Percentiles rank a stretch among this genome's conserved stretches.
Conservation (phyloP, 2,113 vertebrate genomes). For the Ahaetulla prasina region DNA sequence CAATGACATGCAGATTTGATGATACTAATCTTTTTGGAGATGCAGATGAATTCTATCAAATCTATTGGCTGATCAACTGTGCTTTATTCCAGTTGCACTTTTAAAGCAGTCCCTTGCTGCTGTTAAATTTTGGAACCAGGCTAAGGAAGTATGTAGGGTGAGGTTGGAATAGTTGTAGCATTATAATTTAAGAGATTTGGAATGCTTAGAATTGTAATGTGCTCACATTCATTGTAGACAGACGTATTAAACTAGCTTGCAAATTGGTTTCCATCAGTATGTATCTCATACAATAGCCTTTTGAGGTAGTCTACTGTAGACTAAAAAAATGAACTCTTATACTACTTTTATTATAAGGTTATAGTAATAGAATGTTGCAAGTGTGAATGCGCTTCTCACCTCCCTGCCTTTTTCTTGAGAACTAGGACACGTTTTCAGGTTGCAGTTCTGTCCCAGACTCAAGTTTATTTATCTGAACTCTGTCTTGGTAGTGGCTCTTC, state of each 20-base stretch:
- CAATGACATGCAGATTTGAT: not conserved
- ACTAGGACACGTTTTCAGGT: not conserved
- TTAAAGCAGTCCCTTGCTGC: not conserved
- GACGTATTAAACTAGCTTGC: slow-evolving; percentile 13
- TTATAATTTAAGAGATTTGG: not conserved
- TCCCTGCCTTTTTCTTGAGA: not conserved
- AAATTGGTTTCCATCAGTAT: not conserved
- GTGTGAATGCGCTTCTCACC: not conserved
- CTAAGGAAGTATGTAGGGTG: not conserved
- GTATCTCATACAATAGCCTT: not conserved
- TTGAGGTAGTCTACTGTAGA: not conserved
- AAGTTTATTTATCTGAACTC: not conserved
- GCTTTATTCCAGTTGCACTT: not conserved
- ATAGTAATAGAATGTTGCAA: not conserved
- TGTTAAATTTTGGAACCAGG: not conserved
- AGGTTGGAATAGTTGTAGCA: not conserved
- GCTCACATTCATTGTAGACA: not conserved
- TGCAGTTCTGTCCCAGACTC: not conserved
- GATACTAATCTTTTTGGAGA: not conserved
- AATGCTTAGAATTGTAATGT: not conserved
- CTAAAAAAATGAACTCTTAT: not conserved
- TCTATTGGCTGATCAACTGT: not conserved
- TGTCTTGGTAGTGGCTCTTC: not conserved
- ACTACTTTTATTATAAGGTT: not conserved
- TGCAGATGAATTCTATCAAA: not conserved